Conservation (phyloP, 1,140 invertebrate genomes). For the Ephestia elutella region DNA sequence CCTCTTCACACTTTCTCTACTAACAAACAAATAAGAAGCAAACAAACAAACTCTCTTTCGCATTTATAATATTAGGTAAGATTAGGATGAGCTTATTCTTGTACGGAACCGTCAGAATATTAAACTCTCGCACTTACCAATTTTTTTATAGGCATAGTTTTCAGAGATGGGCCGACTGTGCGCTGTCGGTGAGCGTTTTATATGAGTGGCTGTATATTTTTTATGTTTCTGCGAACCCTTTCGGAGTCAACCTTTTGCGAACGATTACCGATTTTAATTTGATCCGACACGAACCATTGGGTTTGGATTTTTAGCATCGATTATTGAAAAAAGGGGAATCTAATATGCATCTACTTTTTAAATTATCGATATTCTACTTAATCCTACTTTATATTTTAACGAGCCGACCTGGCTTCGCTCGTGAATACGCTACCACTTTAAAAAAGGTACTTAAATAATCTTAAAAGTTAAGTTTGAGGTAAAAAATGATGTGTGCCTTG, state of each 20-base stretch:
- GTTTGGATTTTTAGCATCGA: not conserved
- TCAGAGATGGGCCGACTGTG: slow-evolving; percentile 7
- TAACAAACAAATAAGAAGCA: too few species aligned
- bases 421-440: too few species aligned
- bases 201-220: slow-evolving; percentile 20
- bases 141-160: slow-evolving; percentile 28
- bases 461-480: too few species aligned
- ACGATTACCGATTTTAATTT: slow-evolving; percentile 58
- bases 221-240: slow-evolving; percentile 42
- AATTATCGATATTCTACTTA: too few species aligned
- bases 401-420: too few species aligned
- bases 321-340: not conserved
- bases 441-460: too few species aligned
- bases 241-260: slow-evolving; percentile 47
- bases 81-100: not conserved
- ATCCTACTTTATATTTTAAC: too few species aligned
- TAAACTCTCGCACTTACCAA: slow-evolving; percentile 21
- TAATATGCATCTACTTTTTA: too few species aligned
- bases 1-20: too few species aligned
- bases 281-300: slow-evolving; percentile 33
- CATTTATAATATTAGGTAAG: too few species aligned
- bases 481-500: too few species aligned
- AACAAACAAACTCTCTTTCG: too few species aligned
- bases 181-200: not conserved
- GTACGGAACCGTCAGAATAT: not conserved